These are phyloP conservation scores for Poeciliopsis turneri DNA, from an alignment of 2,797 vertebrate species.

Conservation along the genomic window DNA sequence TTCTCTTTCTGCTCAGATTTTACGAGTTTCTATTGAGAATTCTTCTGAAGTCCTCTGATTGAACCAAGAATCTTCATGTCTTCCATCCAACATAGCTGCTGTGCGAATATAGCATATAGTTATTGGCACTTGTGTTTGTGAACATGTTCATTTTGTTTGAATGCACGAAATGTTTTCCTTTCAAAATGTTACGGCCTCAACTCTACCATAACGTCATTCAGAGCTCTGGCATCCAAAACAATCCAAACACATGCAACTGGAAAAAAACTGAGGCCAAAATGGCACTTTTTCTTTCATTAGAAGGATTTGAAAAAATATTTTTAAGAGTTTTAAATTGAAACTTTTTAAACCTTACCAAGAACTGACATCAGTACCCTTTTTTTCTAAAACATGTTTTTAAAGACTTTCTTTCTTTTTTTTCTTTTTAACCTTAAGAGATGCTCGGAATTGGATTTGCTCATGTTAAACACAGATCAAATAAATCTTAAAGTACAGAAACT, in stretches of 20 bases:
- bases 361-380: neutral
- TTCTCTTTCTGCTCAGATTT: neutral
- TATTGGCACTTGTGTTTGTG: neutral
- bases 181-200: neutral
- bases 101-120: neutral
- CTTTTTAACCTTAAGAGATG: neutral
- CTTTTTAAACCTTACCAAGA: neutral
- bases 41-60: neutral
- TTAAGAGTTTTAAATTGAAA: neutral
- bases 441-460: conserved; percentile 16
- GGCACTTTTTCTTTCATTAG: neutral
- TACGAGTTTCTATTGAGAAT: neutral
- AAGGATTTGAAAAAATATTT: neutral
- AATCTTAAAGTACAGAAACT: conserved; percentile 19
- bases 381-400: neutral
- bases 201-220: neutral
- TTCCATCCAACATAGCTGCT: neutral
- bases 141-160: neutral
- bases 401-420: neutral
- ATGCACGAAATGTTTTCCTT: neutral
- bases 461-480: conserved; percentile 4
- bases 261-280: neutral
- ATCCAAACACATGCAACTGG: neutral
- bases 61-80: neutral
- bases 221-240: neutral